A percentile compares a stretch with the other conserved stretches of the same genome.
Evolutionary conservation across 2,888 invertebrate species (phyloP).

Genomic region (Caenorhabditis parvicauda): DNA sequence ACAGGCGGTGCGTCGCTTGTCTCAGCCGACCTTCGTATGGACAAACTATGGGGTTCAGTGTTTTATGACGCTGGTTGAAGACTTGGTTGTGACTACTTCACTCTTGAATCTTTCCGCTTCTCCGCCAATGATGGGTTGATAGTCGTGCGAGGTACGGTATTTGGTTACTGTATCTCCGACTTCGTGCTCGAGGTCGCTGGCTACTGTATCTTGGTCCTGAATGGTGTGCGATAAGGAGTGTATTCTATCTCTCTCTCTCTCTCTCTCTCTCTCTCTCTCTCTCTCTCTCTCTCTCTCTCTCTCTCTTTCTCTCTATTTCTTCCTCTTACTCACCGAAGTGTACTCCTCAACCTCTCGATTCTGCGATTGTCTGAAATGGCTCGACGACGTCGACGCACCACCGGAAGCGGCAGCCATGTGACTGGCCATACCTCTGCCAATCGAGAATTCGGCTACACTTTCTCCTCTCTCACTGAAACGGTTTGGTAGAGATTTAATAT

Average conservation of each 20-base stretch:
- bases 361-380: background rate
- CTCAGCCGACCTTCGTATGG: no score
- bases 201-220: slow-evolving; percentile 7
- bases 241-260: no score
- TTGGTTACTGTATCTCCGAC: slow-evolving; percentile 28
- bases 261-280: no score
- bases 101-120: slow-evolving; percentile 28
- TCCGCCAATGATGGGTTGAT: slow-evolving; percentile 28
- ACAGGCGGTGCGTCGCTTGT: no score
- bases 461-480: slow-evolving; percentile 54
- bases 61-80: slow-evolving; percentile 21
- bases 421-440: slow-evolving; percentile 33
- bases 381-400: background rate
- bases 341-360: slow-evolving; percentile 44
- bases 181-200: slow-evolving; percentile 20
- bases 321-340: slow-evolving; percentile 28
- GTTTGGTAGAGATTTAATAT: slow-evolving; percentile 15
- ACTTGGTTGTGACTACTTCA: slow-evolving; percentile 25
- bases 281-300: no score
- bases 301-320: no score
- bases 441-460: slow-evolving; percentile 61
- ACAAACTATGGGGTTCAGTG: no score
- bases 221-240: background rate
- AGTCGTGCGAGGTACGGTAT: slow-evolving; percentile 21
- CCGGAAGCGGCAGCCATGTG: background rate